phyloP scores from a whole-genome alignment of 1,140 invertebrate species.

The Zaprionus camerounensis region DNA sequence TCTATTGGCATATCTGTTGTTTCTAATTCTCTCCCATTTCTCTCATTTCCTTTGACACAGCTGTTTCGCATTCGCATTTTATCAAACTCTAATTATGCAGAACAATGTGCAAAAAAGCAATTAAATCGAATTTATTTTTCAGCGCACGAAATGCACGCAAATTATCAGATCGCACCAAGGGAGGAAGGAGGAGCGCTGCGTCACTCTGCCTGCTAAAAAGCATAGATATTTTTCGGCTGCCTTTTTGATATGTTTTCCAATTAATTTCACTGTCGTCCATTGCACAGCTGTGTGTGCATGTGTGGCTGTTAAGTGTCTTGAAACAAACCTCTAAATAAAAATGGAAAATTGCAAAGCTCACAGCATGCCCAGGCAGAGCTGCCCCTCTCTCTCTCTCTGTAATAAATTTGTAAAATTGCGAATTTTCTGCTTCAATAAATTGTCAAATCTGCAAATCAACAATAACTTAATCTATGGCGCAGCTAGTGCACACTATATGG shows the following conservation, averaged over 20 bases:
- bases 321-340: conserved; percentile 13
- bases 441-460: conserved; percentile 71
- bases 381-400: neutral
- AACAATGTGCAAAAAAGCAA: conserved; percentile 69
- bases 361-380: neutral
- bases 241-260: conserved; percentile 63
- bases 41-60: neutral
- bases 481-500: conserved; percentile 1
- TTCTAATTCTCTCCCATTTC: neutral
- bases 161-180: conserved; percentile 55
- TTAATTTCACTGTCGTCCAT: conserved; percentile 54
- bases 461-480: conserved; percentile 55
- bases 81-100: conserved; percentile 72
- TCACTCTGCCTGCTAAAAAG: neutral
- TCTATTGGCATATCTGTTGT: neutral
- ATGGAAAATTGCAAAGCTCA: conserved; percentile 25
- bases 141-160: conserved; percentile 51
- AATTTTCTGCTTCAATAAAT: conserved; percentile 69
- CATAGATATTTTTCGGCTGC: conserved; percentile 16
- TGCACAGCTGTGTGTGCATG: conserved; percentile 35
- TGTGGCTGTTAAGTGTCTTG: conserved; percentile 41
- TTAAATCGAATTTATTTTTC: conserved; percentile 55
- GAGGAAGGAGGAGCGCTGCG: neutral
- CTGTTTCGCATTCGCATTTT: conserved; percentile 41
- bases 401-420: conserved; percentile 72